Conservation (phyloP, 1,140 invertebrate species). For the Pseudomyrmex sp. region DNA sequence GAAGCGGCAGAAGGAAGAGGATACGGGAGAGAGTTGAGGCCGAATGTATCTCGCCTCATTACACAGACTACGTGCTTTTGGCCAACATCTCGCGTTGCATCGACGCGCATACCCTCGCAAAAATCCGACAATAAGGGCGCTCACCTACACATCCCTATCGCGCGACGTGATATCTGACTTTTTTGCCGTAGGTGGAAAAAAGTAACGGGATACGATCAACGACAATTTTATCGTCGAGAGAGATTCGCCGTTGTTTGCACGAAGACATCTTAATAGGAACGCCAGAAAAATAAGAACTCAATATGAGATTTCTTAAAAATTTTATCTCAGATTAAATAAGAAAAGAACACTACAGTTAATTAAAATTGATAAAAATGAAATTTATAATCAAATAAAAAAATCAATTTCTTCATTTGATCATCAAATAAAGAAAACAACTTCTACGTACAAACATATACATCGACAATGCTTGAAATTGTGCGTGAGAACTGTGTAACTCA, state of each 20-base stretch:
- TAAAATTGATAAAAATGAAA: neutral
- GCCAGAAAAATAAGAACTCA: neutral
- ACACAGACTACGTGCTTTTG: slow-evolving; percentile 77
- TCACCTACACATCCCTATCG: slow-evolving; percentile 33
- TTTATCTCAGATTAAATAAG: neutral
- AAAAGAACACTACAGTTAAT: too few relatives aligned
- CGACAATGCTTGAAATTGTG: slow-evolving; percentile 27
- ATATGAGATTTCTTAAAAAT: neutral
- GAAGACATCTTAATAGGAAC: slow-evolving; percentile 10
- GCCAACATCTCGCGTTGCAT: slow-evolving; percentile 75
- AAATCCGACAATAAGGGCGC: slow-evolving; percentile 70
- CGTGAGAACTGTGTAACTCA: slow-evolving; percentile 3
- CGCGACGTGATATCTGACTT: slow-evolving; percentile 55
- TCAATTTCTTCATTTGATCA: neutral
- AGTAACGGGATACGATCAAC: slow-evolving; percentile 24
- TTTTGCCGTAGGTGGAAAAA: slow-evolving; percentile 45
- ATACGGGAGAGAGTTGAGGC: slow-evolving; percentile 56
- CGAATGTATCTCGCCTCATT: slow-evolving; percentile 81
- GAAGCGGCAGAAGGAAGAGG: slow-evolving; percentile 55
- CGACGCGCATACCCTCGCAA: slow-evolving; percentile 71
- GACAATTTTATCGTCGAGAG: slow-evolving; percentile 23
- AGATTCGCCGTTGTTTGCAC: slow-evolving; percentile 6
- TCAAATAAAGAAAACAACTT: too few relatives aligned
- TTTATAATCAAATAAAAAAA: neutral
- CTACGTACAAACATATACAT: neutral